Evolutionary conservation across 2,797 vertebrate species (phyloP).

Genomic region (Podarcis lilfordi): DNA sequence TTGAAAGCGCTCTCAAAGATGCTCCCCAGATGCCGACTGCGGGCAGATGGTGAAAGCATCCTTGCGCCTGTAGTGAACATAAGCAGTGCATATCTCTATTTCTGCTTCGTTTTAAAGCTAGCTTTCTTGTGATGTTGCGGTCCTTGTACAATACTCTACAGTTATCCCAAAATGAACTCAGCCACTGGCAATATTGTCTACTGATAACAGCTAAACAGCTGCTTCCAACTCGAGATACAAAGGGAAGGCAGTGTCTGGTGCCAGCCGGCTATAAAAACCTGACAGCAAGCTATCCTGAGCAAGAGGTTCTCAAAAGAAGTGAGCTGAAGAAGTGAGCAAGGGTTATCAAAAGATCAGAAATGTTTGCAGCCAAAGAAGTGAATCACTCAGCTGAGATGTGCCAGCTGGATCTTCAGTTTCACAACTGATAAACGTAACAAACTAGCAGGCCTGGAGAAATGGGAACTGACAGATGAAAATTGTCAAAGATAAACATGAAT

Average conservation of each 20-base stretch:
- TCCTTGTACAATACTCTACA: not conserved
- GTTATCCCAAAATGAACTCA: not conserved
- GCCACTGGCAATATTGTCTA: not conserved
- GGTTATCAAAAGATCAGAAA: conserved; percentile 27
- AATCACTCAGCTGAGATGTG: conserved; percentile 12
- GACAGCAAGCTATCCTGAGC: not conserved
- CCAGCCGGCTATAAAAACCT: conserved; percentile 9
- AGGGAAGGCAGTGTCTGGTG: not conserved
- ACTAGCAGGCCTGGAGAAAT: conserved; percentile 3
- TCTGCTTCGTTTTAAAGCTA: not conserved
- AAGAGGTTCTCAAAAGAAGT: not conserved
- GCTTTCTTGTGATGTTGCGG: not conserved
- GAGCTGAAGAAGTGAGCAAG: not conserved
- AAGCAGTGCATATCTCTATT: not conserved
- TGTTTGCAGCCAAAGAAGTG: conserved; percentile 20
- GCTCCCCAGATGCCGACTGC: not conserved
- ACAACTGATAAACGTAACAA: conserved; percentile 1
- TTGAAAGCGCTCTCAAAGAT: not conserved
- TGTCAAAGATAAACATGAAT: conserved; percentile 19
- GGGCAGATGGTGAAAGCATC: not conserved
- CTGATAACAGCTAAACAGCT: not conserved
- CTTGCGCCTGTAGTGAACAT: not conserved
- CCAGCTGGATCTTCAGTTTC: conserved; percentile 28
- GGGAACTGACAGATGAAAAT: conserved; percentile 3
- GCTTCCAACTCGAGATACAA: not conserved